phyloP scores from a whole-genome alignment of 2,113 vertebrate genomes.

The Cebus imitator region DNA sequence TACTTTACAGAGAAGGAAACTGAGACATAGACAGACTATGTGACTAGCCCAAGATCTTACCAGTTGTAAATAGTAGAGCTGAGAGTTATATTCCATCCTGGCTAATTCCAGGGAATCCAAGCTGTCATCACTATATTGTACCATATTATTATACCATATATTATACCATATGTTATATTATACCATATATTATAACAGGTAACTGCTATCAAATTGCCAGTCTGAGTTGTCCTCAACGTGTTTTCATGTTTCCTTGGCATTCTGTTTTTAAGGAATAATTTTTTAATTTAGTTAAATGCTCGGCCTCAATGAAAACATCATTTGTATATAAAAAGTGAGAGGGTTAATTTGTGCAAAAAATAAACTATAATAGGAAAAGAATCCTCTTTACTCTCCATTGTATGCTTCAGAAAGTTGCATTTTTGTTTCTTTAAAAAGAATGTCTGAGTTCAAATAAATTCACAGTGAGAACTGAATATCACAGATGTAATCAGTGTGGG shows the following conservation, averaged over 20 bases:
- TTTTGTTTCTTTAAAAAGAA: neutral
- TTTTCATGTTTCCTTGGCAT: neutral
- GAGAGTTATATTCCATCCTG: neutral
- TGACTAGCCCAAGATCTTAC: neutral
- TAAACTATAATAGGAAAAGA: neutral
- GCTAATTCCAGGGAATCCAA: neutral
- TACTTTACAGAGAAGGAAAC: neutral
- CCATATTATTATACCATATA: no score
- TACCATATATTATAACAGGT: neutral
- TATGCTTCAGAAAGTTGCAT: neutral
- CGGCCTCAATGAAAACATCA: neutral
- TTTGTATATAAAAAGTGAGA: neutral
- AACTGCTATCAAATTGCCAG: neutral
- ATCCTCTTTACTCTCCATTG: neutral
- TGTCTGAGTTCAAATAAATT: neutral
- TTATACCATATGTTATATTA: no score
- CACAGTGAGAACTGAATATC: neutral
- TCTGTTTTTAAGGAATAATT: neutral
- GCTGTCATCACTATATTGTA: accelerated
- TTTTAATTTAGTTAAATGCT: neutral
- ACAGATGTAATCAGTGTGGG: neutral
- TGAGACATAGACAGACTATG: neutral
- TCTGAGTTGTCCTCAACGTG: neutral
- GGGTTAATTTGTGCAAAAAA: neutral
- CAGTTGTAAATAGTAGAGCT: neutral